Conservation (phyloP, 2,797 vertebrate species). For the Eospalax fontanierii region DNA sequence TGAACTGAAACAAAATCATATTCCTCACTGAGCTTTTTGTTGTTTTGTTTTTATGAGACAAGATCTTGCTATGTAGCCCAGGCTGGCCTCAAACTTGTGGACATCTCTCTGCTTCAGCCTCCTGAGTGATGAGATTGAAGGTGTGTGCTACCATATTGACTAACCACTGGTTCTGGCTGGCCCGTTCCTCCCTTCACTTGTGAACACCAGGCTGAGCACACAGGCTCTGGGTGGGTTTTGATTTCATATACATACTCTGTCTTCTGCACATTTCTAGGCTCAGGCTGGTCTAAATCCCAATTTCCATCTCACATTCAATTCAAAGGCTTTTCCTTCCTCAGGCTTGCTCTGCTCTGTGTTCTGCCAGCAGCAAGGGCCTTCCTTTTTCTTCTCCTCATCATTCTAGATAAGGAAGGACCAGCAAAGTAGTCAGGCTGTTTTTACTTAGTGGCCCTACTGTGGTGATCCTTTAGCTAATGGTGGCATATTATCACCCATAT, state of each 20-base stretch:
- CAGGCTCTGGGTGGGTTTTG: not conserved
- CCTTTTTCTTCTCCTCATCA: not conserved
- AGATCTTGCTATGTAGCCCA: not conserved
- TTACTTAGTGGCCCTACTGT: not conserved
- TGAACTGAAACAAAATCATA: not conserved
- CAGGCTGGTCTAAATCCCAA: not conserved
- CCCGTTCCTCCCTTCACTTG: not conserved
- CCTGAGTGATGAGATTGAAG: not conserved
- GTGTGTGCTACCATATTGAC: not conserved
- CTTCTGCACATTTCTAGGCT: not conserved
- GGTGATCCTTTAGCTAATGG: not conserved
- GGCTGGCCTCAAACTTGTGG: not conserved
- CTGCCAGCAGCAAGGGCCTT: not conserved
- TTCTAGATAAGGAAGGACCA: not conserved
- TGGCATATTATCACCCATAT: not conserved
- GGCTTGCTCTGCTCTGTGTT: not conserved
- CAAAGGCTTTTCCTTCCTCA: not conserved
- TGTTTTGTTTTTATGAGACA: not conserved
- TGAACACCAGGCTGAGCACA: not conserved
- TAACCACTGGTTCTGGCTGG: not conserved
- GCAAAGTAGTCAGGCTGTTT: not conserved
- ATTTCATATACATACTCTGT: not conserved
- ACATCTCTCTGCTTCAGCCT: not conserved
- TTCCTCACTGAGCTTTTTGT: not conserved
- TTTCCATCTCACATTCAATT: not conserved